Evolutionary conservation across 2,888 invertebrate genomes (phyloP), one percentile per base, ranked within the genome.

Genomic region (Cantharis flavilabris): DNA sequence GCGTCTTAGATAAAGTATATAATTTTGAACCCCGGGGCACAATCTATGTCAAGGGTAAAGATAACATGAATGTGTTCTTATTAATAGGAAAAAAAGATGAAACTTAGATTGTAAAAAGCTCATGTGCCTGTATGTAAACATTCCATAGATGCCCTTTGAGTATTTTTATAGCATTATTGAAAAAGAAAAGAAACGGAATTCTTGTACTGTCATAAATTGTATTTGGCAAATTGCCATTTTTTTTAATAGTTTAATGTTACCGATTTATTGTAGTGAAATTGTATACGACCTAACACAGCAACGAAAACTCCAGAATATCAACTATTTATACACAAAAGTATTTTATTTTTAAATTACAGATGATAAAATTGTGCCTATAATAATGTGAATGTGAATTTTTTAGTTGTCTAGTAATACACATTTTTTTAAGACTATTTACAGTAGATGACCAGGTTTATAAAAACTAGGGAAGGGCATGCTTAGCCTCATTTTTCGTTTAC

Each of bases 21-120:
- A 94, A 95, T 73, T 97, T 98, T 86, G 96, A 97, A 85, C 95
- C 93, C n/a, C 92, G 98, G 3, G 98, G 98, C 23, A 94, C 95
- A 84, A 97, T 98, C 49, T 97, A 96, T 85, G 98, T 99, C 1
- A 99, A 99, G 88, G 98, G 98, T 30, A 98, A 98, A 89, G 97
- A 97, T 86, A 91, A 97, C 86, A 98, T 98, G 97, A 94, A 96
- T 85, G 97, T 97, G 2, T 97, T 93, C 89, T 90, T 98, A 76
- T 90, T 93, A 67, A 89, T 91, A 78, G 89, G 89, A 73, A 92
- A 92, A 49, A 75, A 70, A 62, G 70, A 71, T 9, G 77, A 77
- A 33, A 71, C 11, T 26, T 70, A 76, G 23, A 67, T 73, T 11
- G 49, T 18, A 18, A 72, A 69, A 71, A 72, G 74, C 64, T 71